Percentiles rank a stretch among this genome's conserved stretches.
Evolutionary conservation across 1,140 invertebrate species (phyloP).

Genomic region (Zaprionus capensis): DNA sequence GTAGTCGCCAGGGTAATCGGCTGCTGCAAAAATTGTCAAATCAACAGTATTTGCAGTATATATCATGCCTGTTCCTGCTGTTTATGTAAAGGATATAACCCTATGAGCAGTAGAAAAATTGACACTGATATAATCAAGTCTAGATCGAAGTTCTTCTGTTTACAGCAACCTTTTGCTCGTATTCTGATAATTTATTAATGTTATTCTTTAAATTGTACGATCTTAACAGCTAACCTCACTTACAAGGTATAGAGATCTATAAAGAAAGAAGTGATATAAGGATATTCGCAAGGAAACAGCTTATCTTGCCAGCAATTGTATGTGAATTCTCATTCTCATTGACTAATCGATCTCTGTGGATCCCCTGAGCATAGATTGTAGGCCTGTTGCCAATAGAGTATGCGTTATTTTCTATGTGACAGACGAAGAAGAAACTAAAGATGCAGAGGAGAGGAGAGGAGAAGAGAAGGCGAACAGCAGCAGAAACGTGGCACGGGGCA

Average conservation of each 20-base stretch:
- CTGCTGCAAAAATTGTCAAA: not conserved
- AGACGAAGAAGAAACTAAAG: not conserved
- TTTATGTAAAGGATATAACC: not conserved
- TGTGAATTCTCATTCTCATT: not conserved
- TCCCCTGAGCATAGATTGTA: not conserved
- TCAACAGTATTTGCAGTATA: not conserved
- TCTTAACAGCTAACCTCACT: too few species aligned
- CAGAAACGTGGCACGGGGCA: not conserved
- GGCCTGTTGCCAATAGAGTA: not conserved
- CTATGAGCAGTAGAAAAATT: not conserved
- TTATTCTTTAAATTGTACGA: too few species aligned
- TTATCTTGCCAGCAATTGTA: too few species aligned
- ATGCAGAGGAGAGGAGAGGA: not conserved
- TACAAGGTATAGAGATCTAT: too few species aligned
- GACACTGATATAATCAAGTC: too few species aligned
- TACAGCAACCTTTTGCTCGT: too few species aligned
- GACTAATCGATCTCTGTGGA: not conserved
- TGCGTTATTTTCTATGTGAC: not conserved
- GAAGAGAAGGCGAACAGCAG: not conserved
- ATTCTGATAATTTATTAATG: too few species aligned
- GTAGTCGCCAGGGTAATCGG: not conserved
- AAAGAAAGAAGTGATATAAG: too few species aligned
- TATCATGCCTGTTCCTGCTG: not conserved
- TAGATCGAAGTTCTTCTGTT: too few species aligned
- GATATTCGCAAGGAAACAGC: too few species aligned